These are phyloP conservation scores for Ichneumoninae sp. DNA, from an alignment of 2,888 invertebrate species.

Conservation along the genomic window DNA sequence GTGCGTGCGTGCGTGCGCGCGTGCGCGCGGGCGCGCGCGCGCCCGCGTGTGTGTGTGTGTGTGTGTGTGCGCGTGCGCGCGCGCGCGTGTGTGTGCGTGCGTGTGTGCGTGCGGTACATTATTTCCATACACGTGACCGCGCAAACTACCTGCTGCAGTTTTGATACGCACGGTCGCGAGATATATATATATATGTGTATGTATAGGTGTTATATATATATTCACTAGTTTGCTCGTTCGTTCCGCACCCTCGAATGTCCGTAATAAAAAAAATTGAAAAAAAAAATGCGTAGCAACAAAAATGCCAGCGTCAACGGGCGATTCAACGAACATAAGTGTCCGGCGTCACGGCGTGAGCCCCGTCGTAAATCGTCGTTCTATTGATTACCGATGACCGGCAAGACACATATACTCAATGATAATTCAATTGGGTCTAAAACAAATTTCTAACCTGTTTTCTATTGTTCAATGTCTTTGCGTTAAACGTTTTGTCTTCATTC, in stretches of 20 bases:
- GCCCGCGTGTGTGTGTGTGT: too few relatives aligned
- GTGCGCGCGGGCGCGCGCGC: too few relatives aligned
- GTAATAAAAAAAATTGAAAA: not conserved
- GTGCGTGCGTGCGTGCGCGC: too few relatives aligned
- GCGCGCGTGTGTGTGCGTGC: too few relatives aligned
- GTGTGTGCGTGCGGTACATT: not conserved
- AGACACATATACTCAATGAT: not conserved
- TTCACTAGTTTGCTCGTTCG: not conserved
- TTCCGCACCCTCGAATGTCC: constrained; percentile 27
- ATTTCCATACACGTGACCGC: not conserved
- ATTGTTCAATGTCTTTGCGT: not conserved
- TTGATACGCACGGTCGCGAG: constrained; percentile 4
- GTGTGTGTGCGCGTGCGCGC: too few relatives aligned
- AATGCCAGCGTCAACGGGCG: not conserved
- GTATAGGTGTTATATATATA: too few relatives aligned
- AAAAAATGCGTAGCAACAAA: not conserved
- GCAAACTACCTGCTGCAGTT: not conserved
- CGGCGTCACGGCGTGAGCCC: not conserved
- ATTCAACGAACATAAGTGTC: constrained; percentile 22
- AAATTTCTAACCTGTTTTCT: not conserved
- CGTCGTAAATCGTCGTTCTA: constrained; percentile 11
- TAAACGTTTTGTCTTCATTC: not conserved
- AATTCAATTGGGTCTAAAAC: not conserved
- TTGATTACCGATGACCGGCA: not conserved
- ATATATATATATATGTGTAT: too few relatives aligned